Evolutionary conservation across 2,888 invertebrate species (phyloP), one percentile per base, ranked within the genome.

Genomic region (Luperina testacea): DNA sequence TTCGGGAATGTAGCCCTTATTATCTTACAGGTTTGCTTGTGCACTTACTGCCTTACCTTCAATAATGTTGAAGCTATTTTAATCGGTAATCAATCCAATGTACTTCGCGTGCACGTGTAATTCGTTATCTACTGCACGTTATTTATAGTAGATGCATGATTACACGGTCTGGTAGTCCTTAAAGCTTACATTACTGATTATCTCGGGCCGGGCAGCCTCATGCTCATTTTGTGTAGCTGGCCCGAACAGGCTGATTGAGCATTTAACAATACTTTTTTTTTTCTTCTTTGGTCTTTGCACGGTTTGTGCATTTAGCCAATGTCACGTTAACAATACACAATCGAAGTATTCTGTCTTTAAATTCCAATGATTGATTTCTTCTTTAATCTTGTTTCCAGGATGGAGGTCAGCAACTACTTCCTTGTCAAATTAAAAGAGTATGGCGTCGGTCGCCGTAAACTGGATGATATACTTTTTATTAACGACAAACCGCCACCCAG

Each of bases 391-490:
- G 24, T 53, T 82, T 82, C 17, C 75, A 88, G 82, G 20, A 89
- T 89, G 90, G 87, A 85, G 13, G 53, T 64, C 27, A 38, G 27
- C 17, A 64, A 75, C 45, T 51, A 73, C 48, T 75, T 95, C 1
- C 13, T 92, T 1, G 91, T 94, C 72, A 92, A 89, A 70, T 81
- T 96, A 17, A 91, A 90, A 72, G 15, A 77, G 5, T 94, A 96
- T 92, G 95, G 95, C 4, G 92, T 97, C 0, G 97, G 97, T 0
- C 93, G 93, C 32, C 94, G 97, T 59, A 90, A 93, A 67, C 90
- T 97, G 0, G 93, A 96, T 73, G 97, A 97, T 92, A 89, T 92
- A 4, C 93, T 97, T 81, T 97, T 98, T 87, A 88, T 93, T 24
- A 85, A 88, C 3, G 96, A 96, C 32, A 92, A 92, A 69, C 93